Evolutionary conservation across 2,797 vertebrate genomes (phyloP).

Genomic region (Clarias pachynema): DNA sequence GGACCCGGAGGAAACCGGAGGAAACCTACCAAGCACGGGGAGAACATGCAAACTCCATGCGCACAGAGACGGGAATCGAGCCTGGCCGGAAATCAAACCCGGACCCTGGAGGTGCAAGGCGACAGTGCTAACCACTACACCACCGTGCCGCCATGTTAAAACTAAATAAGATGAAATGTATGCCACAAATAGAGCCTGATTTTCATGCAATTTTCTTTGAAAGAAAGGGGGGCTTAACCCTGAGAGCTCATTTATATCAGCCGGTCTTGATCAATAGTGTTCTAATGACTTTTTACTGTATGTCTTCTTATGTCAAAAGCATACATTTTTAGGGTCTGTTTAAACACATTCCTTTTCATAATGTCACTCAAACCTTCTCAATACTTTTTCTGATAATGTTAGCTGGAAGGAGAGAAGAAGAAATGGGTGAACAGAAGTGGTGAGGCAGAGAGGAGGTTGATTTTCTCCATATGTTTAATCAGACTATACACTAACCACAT

Average conservation of each 20-base stretch:
- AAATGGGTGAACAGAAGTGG: not conserved
- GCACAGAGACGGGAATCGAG: too few species aligned
- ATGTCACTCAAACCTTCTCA: not conserved
- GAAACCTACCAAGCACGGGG: too few species aligned
- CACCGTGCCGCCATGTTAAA: not conserved
- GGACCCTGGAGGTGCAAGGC: too few species aligned
- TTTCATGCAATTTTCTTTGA: not conserved
- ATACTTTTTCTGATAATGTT: not conserved
- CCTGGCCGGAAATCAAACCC: too few species aligned
- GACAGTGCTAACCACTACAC: too few species aligned
- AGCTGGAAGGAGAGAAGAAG: not conserved
- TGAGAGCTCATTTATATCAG: not conserved
- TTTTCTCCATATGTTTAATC: conserved; percentile 19
- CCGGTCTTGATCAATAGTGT: not conserved
- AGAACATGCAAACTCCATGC: too few species aligned
- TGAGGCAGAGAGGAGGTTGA: not conserved
- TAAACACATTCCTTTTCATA: not conserved
- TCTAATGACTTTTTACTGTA: not conserved
- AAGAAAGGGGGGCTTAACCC: not conserved
- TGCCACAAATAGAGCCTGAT: not conserved
- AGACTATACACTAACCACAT: conserved; percentile 13
- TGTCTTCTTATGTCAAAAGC: not conserved
- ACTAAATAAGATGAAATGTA: not conserved
- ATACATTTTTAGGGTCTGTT: not conserved
- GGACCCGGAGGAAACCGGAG: too few species aligned